Base-by-base conservation (phyloP, 1,140 invertebrate genomes). In the Ctenoplectra terminalis region DNA sequence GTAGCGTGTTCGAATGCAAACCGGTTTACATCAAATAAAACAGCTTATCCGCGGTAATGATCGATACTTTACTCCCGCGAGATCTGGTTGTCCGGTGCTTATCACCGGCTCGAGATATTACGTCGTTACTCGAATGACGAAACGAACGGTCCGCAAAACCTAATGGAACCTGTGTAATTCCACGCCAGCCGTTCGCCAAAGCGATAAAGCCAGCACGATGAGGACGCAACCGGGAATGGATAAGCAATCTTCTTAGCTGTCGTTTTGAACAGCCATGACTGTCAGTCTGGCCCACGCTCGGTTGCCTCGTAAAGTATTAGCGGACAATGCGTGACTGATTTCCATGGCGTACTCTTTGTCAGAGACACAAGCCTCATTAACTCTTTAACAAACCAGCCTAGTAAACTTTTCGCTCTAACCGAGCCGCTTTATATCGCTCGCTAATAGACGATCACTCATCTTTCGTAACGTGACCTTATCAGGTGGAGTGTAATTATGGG, bases 271-370 rank as follows among this genome's bases (percentile, higher is more conserved):
- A 81, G 77, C 82, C 70, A 81, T 81, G 82, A 83, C 69, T 83
- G 82, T 83, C 82, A 81, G 70, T 60, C 82, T 58, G 52, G 52
- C 69, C 70, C 82, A 83, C 77, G 77, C 63, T 83, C 54, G 77
- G 46, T 46, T 60, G 82, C 77, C 48, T 83, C 82, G 82, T 83
- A 83, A 83, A 83, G 82, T 81, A 83, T 81, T 63, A 67, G 70
- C 77, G 82, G 82, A 81, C 82, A 83, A 83, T 81, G 82, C 82
- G 77, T 83, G 82, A 83, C 77, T 83, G 82, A 80, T 83, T 83
- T 74, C 82, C 77, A 52, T 78, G 52, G 63, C 69, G 70, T 52
- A 40, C 34, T 50, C 76, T 72, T 83, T 83, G 69, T 74, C 77
- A 56, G 69, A 83, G 77, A 83, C 82, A 83, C 77, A 74, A 34